A percentile compares a stretch with the other conserved stretches of the same genome.
Evolutionary conservation across 1,140 invertebrate species (phyloP).

Genomic region (Danaus melanippus): DNA sequence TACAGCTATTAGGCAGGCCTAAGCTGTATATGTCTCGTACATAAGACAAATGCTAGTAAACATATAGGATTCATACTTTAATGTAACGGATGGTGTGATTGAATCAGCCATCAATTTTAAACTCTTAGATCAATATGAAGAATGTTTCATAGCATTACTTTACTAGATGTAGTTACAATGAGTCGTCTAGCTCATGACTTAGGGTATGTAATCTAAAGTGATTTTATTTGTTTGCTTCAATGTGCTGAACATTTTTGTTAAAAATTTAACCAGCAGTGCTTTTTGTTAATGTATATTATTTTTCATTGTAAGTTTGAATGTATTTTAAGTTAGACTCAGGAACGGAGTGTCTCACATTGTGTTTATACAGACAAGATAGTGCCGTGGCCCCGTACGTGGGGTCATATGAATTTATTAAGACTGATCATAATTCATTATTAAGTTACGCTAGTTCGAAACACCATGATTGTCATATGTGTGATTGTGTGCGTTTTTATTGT

Average conservation of each 20-base stretch:
- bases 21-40: conserved; percentile 2
- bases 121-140: conserved; percentile 18
- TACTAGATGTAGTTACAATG: conserved; percentile 30
- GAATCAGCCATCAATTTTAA: conserved; percentile 37
- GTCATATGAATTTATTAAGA: conserved; percentile 60
- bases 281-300: conserved; percentile 47
- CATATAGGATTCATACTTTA: conserved; percentile 2
- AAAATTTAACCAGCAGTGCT: conserved; percentile 57
- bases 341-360: conserved; percentile 56
- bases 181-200: conserved; percentile 29
- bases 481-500: conserved; percentile 40
- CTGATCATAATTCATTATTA: conserved; percentile 70
- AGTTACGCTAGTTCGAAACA: conserved; percentile 66
- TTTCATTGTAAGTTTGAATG: conserved; percentile 29
- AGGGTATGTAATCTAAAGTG: conserved; percentile 40
- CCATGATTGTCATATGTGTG: conserved; percentile 49
- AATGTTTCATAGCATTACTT: conserved; percentile 22
- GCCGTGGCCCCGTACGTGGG: conserved; percentile 34
- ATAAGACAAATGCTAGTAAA: conserved; percentile 2
- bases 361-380: conserved; percentile 42
- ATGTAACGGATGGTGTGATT: conserved; percentile 31
- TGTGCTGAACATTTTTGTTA: conserved; percentile 54
- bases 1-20: conserved; percentile 10
- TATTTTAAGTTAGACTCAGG: conserved; percentile 61
- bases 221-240: conserved; percentile 51